Percentiles rank a stretch among this genome's conserved stretches.
These are phyloP conservation scores for Plumapathes pennacea DNA, from an alignment of 92 coral and sea anemone genomes.

Conservation along the genomic window DNA sequence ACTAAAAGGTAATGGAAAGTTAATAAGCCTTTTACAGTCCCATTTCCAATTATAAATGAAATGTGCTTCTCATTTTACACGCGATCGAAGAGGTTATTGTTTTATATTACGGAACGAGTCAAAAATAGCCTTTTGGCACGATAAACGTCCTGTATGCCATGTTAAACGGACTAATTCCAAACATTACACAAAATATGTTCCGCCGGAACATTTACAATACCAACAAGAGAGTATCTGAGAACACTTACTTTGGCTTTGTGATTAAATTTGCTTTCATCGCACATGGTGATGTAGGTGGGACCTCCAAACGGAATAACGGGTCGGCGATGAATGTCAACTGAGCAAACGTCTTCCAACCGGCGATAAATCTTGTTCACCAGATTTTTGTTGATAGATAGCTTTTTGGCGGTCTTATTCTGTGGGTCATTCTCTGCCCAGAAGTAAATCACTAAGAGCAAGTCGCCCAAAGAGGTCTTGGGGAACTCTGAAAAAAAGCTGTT, in stretches of 20 bases:
- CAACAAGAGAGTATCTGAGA: no score
- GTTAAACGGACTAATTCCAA: no score
- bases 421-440: constrained; percentile 24
- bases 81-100: no score
- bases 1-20: no score
- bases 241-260: constrained; percentile 56
- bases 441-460: constrained; percentile 8
- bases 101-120: no score
- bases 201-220: no score
- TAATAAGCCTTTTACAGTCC: no score
- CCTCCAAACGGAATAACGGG: constrained; percentile 1
- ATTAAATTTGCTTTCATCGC: constrained; percentile 49
- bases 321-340: background rate
- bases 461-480: constrained; percentile 19
- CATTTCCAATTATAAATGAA: no score
- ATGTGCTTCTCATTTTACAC: no score
- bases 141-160: no score
- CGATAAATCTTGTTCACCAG: constrained; percentile 14
- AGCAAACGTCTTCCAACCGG: constrained; percentile 16
- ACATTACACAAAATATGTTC: no score
- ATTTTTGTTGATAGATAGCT: background rate
- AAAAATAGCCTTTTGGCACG: no score
- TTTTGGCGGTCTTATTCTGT: constrained; percentile 1
- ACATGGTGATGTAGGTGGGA: constrained; percentile 3
- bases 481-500: constrained; percentile 53